Base-by-base conservation (phyloP, 2,888 invertebrate species). In the Synanthedon myopaeformis region DNA sequence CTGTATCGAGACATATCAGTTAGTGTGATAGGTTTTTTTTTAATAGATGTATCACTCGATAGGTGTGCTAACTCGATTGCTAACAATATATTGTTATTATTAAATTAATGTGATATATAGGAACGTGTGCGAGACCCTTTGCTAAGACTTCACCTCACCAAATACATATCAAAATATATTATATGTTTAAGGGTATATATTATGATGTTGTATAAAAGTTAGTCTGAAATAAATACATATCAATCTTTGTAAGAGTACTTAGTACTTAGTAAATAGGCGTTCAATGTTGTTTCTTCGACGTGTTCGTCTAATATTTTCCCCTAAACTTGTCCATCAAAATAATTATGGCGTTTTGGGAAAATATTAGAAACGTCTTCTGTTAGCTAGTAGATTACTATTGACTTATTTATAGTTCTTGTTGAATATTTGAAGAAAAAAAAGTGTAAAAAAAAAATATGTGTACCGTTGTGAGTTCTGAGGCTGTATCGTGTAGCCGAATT, bases 321-420 rank as follows among this genome's bases (percentile, higher is more conserved):
- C 28, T 28, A 17, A 50, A 13, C 42, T 14, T 49, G 45, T 5
- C 45, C 45, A 45, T 10, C 0, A 12, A 12, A n/a, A n/a, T 4
- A n/a, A n/a, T n/a, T n/a, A 51, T 52, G 42, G 35, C 14, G 41
- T 58, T 59, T 56, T 57, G 66, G 58, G 54, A 53, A 55, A 56
- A 57, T 64, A 65, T 76, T 68, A 70, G 78, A 64, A 61, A 68
- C 63, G 70, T 67, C 72, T 79, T 77, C 84, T 82, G 84, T 84
- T 85, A 86, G 84, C 62, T 69, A 68, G 75, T 84, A 86, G 82
- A 75, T 79, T 76, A 75, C 70, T 82, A 82, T 82, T 80, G 78
- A 82, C 80, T 77, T 84, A 84, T 74, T 81, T 73, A 79, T 86
- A 85, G 85, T 79, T 75, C 82, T 87, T 87, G 86, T 87, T 87